Evolutionary conservation across 1,140 invertebrate species (phyloP), one percentile per base, ranked within the genome.

Genomic region (Brachystomella parvula): DNA sequence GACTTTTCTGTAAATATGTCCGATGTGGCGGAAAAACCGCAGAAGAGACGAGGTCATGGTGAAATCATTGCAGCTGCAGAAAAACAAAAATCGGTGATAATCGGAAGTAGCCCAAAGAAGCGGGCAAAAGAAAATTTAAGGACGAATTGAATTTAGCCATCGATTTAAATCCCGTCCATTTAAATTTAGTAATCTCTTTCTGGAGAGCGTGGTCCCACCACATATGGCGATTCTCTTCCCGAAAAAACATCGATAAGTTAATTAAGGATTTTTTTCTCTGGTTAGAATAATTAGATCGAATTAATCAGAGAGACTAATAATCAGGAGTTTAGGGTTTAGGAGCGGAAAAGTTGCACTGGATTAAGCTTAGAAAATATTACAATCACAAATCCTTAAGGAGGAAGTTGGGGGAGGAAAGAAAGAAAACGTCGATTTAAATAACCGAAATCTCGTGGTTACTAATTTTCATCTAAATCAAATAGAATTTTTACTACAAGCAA

Each of bases 201-300:
- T 44, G 39, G 9, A n/a, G n/a, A n/a, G n/a, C n/a, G 39, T 44
- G 39, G 9, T n/a, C 39, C 39, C n/a, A 9, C n/a, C 39, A 9
- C 39, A 44, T 44, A 12, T 44, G 39, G 39, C n/a, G n/a, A n/a
- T 44, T n/a, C n/a, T n/a, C 39, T 9, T 9, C 39, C 9, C 39
- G n/a, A 44, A 24, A 24, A 6, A 53, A 17, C 9, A 53, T 53
- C 49, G 49, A 53, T 53, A 53, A 53, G 9, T 53, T 53, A 53
- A 53, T 53, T 53, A 53, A 53, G n/a, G n/a, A n/a, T n/a, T n/a
- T n/a, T 53, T 53, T 53, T 53, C 24, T 53, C 49, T 53, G 49
- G 49, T 53, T 24, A 15, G 12, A 15, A 6, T 53, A 53, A 53
- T 53, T 53, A 53, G 49, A 53, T 53, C 49, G 24, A 17, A 24